These are phyloP conservation scores for Elephas maximus DNA, from an alignment of 2,113 vertebrate genomes.

Conservation along the genomic window DNA sequence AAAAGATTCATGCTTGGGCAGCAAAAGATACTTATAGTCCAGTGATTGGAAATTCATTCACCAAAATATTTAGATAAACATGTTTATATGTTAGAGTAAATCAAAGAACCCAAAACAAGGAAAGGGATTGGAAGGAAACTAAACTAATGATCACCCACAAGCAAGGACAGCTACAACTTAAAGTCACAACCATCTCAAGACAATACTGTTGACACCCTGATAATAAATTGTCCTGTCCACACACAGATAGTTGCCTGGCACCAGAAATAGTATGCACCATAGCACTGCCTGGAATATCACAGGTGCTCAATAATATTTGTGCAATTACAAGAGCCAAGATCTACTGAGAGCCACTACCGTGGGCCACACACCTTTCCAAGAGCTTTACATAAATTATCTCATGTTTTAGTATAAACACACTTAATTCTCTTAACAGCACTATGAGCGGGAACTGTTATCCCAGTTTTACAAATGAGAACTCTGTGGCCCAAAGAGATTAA, in stretches of 20 bases:
- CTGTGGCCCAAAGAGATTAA: not conserved
- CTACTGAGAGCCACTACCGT: not conserved
- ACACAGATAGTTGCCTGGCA: accelerated
- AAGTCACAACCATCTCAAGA: not conserved
- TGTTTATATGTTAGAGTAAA: not conserved
- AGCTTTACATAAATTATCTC: not conserved
- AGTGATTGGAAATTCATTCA: not conserved
- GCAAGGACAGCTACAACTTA: not conserved
- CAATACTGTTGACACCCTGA: not conserved
- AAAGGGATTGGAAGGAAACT: not conserved
- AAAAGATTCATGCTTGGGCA: not conserved
- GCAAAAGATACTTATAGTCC: not conserved
- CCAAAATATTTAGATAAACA: not conserved
- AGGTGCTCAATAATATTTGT: not conserved
- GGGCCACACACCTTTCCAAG: not conserved
- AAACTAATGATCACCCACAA: not conserved
- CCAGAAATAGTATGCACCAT: not conserved
- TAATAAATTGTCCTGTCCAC: not conserved
- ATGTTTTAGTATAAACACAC: not conserved
- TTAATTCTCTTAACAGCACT: not conserved
- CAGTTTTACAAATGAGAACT: not conserved
- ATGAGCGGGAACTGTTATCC: not conserved
- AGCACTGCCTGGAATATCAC: not conserved
- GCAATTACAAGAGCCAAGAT: not conserved
- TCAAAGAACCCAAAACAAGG: too few relatives aligned